phyloP scores from a whole-genome alignment of 2,888 invertebrate genomes.

The Scaptomyza polygonia region DNA sequence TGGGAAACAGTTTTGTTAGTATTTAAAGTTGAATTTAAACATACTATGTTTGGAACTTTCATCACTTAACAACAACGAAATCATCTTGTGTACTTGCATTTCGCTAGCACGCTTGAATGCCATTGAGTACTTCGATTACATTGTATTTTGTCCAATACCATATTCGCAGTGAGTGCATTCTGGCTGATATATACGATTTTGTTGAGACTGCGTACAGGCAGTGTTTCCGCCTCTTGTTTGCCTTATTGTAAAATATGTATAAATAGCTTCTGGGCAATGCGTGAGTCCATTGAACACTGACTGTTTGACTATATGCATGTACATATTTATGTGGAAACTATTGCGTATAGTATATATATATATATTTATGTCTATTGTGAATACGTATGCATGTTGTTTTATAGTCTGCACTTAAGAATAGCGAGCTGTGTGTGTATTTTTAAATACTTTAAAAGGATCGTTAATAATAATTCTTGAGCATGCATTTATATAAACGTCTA shows the following conservation, averaged over 20 bases:
- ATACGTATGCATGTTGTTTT: no score
- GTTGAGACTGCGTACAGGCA: constrained; percentile 29
- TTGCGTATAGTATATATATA: no score
- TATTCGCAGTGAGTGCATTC: constrained; percentile 26
- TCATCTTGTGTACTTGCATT: not conserved
- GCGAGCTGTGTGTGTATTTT: constrained; percentile 59
- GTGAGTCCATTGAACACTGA: constrained; percentile 65
- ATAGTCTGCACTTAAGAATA: constrained; percentile 56
- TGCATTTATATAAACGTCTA: constrained; percentile 43
- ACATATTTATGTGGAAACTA: constrained; percentile 17
- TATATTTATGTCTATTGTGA: constrained; percentile 6
- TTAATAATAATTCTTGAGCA: constrained; percentile 68
- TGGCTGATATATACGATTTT: constrained; percentile 20
- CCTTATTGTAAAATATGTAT: constrained; percentile 48
- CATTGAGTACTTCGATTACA: constrained; percentile 17
- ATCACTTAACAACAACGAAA: not conserved
- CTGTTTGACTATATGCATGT: constrained; percentile 39
- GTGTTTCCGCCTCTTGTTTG: constrained; percentile 52
- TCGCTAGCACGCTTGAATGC: constrained; percentile 2
- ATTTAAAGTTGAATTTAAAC: no score
- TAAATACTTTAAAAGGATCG: constrained; percentile 70
- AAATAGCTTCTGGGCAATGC: constrained; percentile 62
- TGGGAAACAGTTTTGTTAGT: no score
- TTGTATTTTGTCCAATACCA: constrained; percentile 7
- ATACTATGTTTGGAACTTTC: not conserved